Evolutionary conservation across 2,888 invertebrate genomes (phyloP).

Genomic region (Limenitis arthemis): DNA sequence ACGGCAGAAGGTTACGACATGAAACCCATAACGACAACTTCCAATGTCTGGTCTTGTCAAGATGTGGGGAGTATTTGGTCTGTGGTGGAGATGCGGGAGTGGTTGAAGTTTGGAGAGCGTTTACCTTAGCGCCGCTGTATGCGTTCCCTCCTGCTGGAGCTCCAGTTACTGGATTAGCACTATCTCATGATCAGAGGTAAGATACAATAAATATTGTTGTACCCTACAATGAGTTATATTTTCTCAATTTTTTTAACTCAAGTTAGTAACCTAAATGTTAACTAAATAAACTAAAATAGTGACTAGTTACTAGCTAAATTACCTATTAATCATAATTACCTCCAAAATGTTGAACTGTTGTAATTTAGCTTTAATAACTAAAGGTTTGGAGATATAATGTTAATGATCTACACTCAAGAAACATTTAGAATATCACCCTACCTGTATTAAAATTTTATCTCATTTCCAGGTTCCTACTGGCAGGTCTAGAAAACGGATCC

Average conservation of each 20-base stretch:
- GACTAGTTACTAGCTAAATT: too few species aligned
- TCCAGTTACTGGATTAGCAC: slow-evolving; percentile 92
- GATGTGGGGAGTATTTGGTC: slow-evolving; percentile 99
- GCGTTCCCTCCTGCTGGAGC: slow-evolving; percentile 98
- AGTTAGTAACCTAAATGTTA: too few species aligned
- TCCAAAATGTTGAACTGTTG: too few species aligned
- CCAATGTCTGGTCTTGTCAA: slow-evolving; percentile 94
- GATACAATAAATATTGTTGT: background rate
- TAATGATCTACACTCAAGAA: too few species aligned
- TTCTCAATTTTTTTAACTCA: too few species aligned
- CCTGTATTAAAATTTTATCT: background rate
- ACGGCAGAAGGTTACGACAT: slow-evolving; percentile 89
- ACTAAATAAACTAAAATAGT: too few species aligned
- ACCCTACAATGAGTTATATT: too few species aligned
- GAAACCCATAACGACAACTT: slow-evolving; percentile 96
- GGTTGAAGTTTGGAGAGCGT: slow-evolving; percentile 98
- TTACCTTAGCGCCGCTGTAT: slow-evolving; percentile 96
- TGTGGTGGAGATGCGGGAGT: slow-evolving; percentile 97
- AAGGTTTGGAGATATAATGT: too few species aligned
- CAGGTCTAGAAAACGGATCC: slow-evolving; percentile 97
- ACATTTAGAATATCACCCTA: too few species aligned
- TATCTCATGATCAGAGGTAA: slow-evolving; percentile 98
- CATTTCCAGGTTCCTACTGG: slow-evolving; percentile 89
- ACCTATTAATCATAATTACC: too few species aligned
- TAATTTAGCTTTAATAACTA: too few species aligned